These are phyloP conservation scores for Acipenser ruthenus DNA, from an alignment of 2,797 vertebrate species.

Conservation along the genomic window DNA sequence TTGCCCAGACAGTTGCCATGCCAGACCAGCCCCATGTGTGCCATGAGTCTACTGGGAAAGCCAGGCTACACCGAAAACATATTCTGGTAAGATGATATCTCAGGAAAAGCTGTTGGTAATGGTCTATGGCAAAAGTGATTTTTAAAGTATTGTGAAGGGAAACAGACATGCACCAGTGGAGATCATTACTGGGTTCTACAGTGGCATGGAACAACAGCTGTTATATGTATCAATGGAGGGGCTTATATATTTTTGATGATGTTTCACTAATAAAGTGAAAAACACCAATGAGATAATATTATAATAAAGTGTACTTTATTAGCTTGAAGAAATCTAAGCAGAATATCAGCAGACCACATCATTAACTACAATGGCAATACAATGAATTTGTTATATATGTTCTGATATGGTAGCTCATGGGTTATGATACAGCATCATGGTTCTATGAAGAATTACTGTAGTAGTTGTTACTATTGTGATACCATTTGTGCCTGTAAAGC, in stretches of 20 bases:
- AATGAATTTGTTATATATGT: too few relatives aligned
- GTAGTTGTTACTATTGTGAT: too few relatives aligned
- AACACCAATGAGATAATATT: too few relatives aligned
- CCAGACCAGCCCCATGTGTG: slow-evolving; percentile 13
- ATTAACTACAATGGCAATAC: slow-evolving; percentile 27
- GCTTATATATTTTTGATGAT: neutral
- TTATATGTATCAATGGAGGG: slow-evolving; percentile 26
- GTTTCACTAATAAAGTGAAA: too few relatives aligned
- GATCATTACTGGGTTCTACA: slow-evolving; percentile 46
- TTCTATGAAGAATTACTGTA: too few relatives aligned
- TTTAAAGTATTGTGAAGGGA: neutral
- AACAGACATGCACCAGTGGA: slow-evolving; percentile 53
- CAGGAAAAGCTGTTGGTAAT: neutral
- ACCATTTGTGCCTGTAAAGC: too few relatives aligned
- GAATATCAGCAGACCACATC: slow-evolving; percentile 24
- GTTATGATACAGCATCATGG: too few relatives aligned
- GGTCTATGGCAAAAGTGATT: neutral
- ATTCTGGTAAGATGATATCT: neutral
- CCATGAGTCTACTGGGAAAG: neutral
- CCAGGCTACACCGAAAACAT: neutral
- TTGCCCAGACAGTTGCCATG: neutral
- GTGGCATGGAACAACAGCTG: slow-evolving; percentile 55
- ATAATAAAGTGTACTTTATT: neutral
- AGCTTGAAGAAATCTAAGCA: slow-evolving; percentile 31
- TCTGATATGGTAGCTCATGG: too few relatives aligned